phyloP scores from a whole-genome alignment of 1,140 invertebrate genomes.

The Proctacanthus coquilletti region DNA sequence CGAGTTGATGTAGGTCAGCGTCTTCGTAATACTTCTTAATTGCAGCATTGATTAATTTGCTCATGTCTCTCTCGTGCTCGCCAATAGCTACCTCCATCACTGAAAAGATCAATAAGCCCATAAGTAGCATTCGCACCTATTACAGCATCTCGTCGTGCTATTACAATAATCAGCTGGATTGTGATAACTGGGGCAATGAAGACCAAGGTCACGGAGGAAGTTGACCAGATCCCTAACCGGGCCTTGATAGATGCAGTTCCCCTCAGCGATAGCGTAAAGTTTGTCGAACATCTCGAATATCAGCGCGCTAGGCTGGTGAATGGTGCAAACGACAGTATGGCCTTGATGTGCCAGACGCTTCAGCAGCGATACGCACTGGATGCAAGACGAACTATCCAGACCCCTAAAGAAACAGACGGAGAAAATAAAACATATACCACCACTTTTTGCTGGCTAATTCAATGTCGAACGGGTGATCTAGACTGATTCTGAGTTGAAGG shows the following conservation, averaged over 20 bases:
- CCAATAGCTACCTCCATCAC: constrained; percentile 66
- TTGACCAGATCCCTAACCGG: constrained; percentile 55
- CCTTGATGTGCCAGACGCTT: constrained; percentile 64
- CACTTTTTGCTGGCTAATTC: too few species aligned
- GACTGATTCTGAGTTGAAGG: too few species aligned
- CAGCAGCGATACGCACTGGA: constrained; percentile 60
- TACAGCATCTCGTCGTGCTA: not conserved
- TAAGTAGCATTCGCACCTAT: constrained; percentile 10
- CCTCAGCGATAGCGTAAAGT: constrained; percentile 75
- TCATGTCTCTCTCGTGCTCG: constrained; percentile 47
- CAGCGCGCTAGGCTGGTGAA: constrained; percentile 90
- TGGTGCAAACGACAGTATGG: constrained; percentile 72
- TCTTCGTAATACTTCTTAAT: constrained; percentile 37
- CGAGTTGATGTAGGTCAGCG: constrained; percentile 17
- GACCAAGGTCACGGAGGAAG: constrained; percentile 60
- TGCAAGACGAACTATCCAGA: constrained; percentile 69
- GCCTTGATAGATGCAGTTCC: constrained; percentile 81
- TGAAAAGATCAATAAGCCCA: constrained; percentile 35
- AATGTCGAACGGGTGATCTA: too few species aligned
- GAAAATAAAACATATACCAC: too few species aligned
- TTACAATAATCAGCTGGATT: constrained; percentile 79
- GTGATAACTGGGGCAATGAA: constrained; percentile 82
- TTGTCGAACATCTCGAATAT: constrained; percentile 94
- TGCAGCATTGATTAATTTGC: constrained; percentile 37
- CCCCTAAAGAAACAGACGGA: constrained; percentile 53